These are phyloP conservation scores for Tromatobia lineatoria DNA, from an alignment of 2,888 invertebrate species.

Conservation along the genomic window DNA sequence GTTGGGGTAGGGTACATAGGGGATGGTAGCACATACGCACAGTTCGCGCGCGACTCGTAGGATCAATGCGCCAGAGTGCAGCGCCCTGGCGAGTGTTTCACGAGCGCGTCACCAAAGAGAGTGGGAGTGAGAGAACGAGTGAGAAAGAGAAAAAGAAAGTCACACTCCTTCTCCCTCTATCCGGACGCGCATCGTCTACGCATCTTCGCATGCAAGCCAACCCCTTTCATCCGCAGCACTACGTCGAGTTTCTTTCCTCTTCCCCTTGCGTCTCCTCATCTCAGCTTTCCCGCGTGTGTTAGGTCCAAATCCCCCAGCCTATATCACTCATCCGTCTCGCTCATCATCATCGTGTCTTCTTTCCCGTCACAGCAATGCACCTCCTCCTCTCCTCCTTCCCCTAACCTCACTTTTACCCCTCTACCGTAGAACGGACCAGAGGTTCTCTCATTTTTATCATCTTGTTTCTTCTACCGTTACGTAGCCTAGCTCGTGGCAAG, in stretches of 20 bases:
- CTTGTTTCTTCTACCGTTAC: constrained; percentile 44
- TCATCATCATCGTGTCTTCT: constrained; percentile 54
- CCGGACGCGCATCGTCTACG: constrained; percentile 74
- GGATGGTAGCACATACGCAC: constrained; percentile 76
- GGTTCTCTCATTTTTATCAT: constrained; percentile 66
- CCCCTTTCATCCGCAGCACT: constrained; percentile 67
- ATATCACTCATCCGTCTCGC: constrained; percentile 45
- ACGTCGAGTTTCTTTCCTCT: constrained; percentile 73
- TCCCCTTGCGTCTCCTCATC: constrained; percentile 33
- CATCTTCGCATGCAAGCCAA: constrained; percentile 81
- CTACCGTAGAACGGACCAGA: constrained; percentile 15
- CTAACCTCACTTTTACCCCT: constrained; percentile 18
- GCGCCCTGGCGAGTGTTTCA: constrained; percentile 82
- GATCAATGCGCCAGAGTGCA: constrained; percentile 85
- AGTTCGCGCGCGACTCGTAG: constrained; percentile 74
- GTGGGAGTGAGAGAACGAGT: neutral
- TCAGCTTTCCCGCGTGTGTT: constrained; percentile 53
- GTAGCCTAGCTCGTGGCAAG: constrained; percentile 17
- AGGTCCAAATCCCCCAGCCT: constrained; percentile 53
- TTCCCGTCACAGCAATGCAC: constrained; percentile 46
- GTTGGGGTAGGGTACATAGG: constrained; percentile 71
- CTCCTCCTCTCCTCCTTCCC: constrained; percentile 55
- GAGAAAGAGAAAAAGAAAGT: neutral
- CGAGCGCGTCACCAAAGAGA: constrained; percentile 72
- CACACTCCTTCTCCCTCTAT: constrained; percentile 41